Evolutionary conservation across 2,888 invertebrate species (phyloP).

Genomic region (Drosophila meridionalis): DNA sequence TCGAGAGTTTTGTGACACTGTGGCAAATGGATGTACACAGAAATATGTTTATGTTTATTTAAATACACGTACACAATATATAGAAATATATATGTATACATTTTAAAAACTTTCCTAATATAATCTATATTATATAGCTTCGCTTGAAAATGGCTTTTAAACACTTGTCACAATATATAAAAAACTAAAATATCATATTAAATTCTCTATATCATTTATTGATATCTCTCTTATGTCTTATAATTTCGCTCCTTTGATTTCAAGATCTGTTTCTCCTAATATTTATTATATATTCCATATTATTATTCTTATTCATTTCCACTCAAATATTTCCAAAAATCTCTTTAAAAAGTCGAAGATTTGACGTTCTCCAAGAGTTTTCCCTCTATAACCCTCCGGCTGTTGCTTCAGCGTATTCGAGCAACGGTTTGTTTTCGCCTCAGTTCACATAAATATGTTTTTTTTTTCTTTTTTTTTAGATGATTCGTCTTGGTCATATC

Average conservation of each 20-base stretch:
- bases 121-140: too few relatives aligned
- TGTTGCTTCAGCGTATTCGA: conserved; percentile 26
- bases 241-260: too few relatives aligned
- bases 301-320: not conserved
- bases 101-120: too few relatives aligned
- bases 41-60: too few relatives aligned
- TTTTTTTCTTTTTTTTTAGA: conserved; percentile 24
- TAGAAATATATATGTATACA: too few relatives aligned
- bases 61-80: too few relatives aligned
- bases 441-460: conserved; percentile 6
- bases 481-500: conserved; percentile 76
- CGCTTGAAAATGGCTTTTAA: too few relatives aligned
- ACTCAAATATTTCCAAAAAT: not conserved
- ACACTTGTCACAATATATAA: too few relatives aligned
- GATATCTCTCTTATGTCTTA: not conserved
- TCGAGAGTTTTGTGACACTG: not conserved
- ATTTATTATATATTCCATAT: not conserved
- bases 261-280: too few relatives aligned
- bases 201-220: not conserved
- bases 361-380: not conserved
- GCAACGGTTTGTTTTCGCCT: conserved; percentile 3
- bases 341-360: not conserved
- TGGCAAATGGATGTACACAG: too few relatives aligned
- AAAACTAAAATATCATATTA: not conserved
- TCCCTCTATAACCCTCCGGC: not conserved